Conservation (phyloP, 2,888 invertebrate genomes). For the Gisinianus flammeolus region DNA sequence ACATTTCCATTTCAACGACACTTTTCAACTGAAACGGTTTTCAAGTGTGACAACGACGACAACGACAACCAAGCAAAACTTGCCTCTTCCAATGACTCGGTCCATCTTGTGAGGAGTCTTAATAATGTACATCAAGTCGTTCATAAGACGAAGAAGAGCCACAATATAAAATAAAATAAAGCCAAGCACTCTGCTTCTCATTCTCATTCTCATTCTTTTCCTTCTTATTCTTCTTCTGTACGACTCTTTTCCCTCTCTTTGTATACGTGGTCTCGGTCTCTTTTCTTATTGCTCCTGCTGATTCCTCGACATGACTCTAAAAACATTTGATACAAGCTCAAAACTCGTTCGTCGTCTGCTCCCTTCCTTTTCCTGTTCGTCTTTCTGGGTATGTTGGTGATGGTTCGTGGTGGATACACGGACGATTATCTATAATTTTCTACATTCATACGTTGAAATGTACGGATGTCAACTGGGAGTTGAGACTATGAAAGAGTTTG, state of each 20-base stretch:
- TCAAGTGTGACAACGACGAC: constrained; percentile 6
- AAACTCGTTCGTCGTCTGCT: neutral
- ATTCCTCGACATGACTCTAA: neutral
- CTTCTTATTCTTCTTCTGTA: neutral
- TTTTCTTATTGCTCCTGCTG: neutral
- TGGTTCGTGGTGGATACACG: too few relatives aligned
- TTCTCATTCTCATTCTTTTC: constrained; percentile 26
- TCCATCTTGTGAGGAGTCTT: neutral
- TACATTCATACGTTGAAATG: too few relatives aligned
- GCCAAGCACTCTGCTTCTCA: constrained; percentile 22
- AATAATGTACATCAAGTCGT: constrained; percentile 26
- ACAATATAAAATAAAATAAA: constrained; percentile 17
- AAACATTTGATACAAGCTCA: neutral
- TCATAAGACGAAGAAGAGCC: constrained; percentile 5
- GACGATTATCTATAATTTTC: too few relatives aligned
- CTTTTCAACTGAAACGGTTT: constrained; percentile 16
- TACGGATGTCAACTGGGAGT: too few relatives aligned
- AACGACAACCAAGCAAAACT: neutral
- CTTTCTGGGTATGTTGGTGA: too few relatives aligned
- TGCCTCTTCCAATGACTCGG: neutral
- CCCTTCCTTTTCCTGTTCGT: neutral
- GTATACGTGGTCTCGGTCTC: neutral
- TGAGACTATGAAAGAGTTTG: too few relatives aligned
- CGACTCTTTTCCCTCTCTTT: neutral
- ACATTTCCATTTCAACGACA: constrained; percentile 36